Conservation (phyloP, 2,113 vertebrate genomes). For the Sardina pilchardus region DNA sequence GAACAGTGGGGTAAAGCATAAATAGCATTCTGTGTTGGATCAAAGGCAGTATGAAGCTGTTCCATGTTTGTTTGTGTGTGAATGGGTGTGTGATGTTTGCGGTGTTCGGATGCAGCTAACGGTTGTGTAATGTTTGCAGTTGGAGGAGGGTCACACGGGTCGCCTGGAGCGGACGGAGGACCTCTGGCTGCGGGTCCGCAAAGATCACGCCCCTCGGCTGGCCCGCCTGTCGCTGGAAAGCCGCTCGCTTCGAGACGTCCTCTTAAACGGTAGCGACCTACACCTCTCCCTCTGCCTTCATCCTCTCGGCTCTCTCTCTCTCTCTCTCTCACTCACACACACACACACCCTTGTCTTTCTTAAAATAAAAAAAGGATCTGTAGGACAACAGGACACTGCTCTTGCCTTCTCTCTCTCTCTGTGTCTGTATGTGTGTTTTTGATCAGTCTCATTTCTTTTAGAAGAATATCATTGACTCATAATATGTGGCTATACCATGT, state of each 20-base stretch:
- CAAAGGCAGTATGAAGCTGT: neutral
- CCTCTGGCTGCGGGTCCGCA: constrained; percentile 92
- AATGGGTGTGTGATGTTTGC: constrained; percentile 16
- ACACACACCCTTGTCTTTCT: neutral
- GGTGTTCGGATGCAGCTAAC: constrained; percentile 59
- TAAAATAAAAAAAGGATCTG: neutral
- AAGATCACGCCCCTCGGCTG: constrained; percentile 93
- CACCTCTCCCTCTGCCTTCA: neutral
- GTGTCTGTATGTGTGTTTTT: neutral
- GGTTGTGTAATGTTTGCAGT: constrained; percentile 62
- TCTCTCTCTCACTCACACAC: neutral
- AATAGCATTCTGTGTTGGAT: neutral
- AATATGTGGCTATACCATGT: no score
- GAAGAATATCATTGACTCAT: no score
- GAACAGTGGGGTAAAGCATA: neutral
- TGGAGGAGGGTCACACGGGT: constrained; percentile 95
- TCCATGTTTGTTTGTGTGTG: neutral
- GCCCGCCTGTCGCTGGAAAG: constrained; percentile 94
- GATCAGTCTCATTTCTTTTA: no score
- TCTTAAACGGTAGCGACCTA: constrained; percentile 79
- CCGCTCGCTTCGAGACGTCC: constrained; percentile 89
- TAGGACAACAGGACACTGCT: neutral
- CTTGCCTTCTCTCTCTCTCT: constrained; percentile 25
- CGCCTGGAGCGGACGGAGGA: constrained; percentile 95
- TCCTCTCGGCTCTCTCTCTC: neutral